Percentiles rank a stretch among this genome's conserved stretches.
phyloP scores from a whole-genome alignment of 2,797 vertebrate species.

The Sebastes diploproa region DNA sequence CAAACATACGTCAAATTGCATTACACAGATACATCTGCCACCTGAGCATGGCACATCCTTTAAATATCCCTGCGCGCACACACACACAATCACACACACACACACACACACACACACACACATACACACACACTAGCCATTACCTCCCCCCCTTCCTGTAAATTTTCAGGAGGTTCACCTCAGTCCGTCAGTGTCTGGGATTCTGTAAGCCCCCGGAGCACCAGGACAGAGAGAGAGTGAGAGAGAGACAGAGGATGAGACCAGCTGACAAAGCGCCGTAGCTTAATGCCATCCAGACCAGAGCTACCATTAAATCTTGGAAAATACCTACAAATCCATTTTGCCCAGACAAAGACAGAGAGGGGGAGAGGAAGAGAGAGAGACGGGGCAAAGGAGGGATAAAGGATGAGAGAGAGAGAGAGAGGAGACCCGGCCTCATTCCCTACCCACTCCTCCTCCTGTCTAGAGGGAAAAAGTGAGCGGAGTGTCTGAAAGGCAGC shows the following conservation, averaged over 20 bases:
- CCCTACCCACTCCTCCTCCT: slow-evolving; percentile 4
- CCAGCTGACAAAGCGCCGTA: background rate
- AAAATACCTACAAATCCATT: slow-evolving; percentile 47
- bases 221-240: background rate
- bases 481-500: slow-evolving; percentile 13
- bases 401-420: background rate
- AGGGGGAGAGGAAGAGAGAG: slow-evolving; percentile 3
- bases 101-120: background rate
- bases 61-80: slow-evolving; percentile 1
- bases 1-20: too few relatives aligned
- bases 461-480: slow-evolving; percentile 4
- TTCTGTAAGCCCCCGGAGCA: slow-evolving; percentile 3
- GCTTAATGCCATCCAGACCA: slow-evolving; percentile 17
- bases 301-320: slow-evolving; percentile 33
- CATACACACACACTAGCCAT: background rate
- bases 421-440: slow-evolving; percentile 6
- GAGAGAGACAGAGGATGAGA: background rate
- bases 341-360: slow-evolving; percentile 15
- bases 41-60: slow-evolving; percentile 3
- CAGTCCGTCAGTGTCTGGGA: slow-evolving; percentile 28
- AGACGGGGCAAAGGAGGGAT: background rate
- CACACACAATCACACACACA: background rate
- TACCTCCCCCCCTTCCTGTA: background rate
- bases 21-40: background rate
- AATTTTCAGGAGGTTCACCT: background rate